Base-by-base conservation (phyloP, 2,113 vertebrate genomes). In the Bagarius yarrelli region DNA sequence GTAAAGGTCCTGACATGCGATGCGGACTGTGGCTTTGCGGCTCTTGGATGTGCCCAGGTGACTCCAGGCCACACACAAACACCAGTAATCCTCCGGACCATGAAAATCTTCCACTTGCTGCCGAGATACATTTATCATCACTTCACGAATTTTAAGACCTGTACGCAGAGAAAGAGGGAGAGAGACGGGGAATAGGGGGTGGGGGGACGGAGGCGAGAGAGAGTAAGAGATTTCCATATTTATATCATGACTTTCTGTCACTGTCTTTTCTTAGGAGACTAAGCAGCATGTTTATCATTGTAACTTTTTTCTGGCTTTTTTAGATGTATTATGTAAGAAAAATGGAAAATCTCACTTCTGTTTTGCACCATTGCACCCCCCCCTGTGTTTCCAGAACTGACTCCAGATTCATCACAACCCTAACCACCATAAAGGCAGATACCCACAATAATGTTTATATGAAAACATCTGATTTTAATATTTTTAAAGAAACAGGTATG, bases 71-170 rank as follows among this genome's bases (percentile, higher is more conserved):
- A 99, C 96, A 19, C 97, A 99, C 67, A 97, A 94, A 77, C 97
- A 99, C 97, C 97, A 99, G 63, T 96, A 99, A 87, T 99, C 96
- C 85, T 98, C 96, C 0, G 97, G 96, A 5, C 97, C 97, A 0
- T 99, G 97, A 60, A 98, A 99, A 87, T 99, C 96, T 80, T 99
- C 97, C 89, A 99, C 97, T 90, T 99, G 97, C 92, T 99, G 97
- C 47, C 97, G 94, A 0, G 96, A 97, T 75, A 99, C 94, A 4
- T 99, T 99, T 93, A 99, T 99, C 87, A 94, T 95, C 77, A 97
- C 96, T 88, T 98, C 96, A 0, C 95, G 94, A 67, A 97, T 92
- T 86, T 95, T 97, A 90, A 99, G 47, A 52, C 97, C 97, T 99
- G 92, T 76, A 75, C 44, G 76, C 21, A 76, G 19, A 79, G 16